Evolutionary conservation across 2,797 vertebrate species (phyloP).

Genomic region (Centroberyx gerrardi): DNA sequence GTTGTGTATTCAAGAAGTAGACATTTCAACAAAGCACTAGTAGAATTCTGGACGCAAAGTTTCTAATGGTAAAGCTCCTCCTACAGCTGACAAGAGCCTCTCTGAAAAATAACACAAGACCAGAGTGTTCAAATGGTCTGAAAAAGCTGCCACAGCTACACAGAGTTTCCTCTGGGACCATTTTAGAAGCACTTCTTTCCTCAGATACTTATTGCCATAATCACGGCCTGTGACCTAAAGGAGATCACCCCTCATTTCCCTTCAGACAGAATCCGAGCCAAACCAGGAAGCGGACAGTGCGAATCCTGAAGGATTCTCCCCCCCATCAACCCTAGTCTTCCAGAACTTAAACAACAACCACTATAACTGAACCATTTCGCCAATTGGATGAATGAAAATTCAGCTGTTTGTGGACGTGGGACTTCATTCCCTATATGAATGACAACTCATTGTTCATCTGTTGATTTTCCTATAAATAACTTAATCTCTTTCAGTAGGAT

Average conservation of each 20-base stretch:
- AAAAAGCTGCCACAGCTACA: conserved; percentile 39
- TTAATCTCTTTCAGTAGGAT: conserved; percentile 30
- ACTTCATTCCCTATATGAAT: neutral
- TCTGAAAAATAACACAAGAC: conserved; percentile 49
- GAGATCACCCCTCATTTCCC: conserved; percentile 54
- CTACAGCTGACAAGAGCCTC: conserved; percentile 38
- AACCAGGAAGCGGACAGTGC: conserved; percentile 41
- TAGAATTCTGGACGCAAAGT: neutral
- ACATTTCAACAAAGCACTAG: conserved; percentile 41
- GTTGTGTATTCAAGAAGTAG: conserved; percentile 31
- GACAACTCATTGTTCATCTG: neutral
- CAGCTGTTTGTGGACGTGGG: neutral
- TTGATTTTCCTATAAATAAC: conserved; percentile 1
- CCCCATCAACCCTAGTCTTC: neutral
- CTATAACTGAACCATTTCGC: neutral
- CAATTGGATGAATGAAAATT: neutral
- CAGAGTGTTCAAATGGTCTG: conserved; percentile 43
- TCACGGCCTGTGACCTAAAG: conserved; percentile 49
- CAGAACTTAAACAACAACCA: conserved; percentile 17
- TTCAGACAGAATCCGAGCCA: conserved; percentile 37
- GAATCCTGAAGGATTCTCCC: conserved; percentile 13
- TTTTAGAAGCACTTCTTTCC: conserved; percentile 36
- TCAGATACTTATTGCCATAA: conserved; percentile 49
- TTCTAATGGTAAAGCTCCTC: conserved; percentile 23
- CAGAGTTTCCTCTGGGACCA: conserved; percentile 46